A percentile compares a stretch with the other conserved stretches of the same genome.
Evolutionary conservation across 2,797 vertebrate genomes (phyloP).

Genomic region (Novumbra hubbsi): DNA sequence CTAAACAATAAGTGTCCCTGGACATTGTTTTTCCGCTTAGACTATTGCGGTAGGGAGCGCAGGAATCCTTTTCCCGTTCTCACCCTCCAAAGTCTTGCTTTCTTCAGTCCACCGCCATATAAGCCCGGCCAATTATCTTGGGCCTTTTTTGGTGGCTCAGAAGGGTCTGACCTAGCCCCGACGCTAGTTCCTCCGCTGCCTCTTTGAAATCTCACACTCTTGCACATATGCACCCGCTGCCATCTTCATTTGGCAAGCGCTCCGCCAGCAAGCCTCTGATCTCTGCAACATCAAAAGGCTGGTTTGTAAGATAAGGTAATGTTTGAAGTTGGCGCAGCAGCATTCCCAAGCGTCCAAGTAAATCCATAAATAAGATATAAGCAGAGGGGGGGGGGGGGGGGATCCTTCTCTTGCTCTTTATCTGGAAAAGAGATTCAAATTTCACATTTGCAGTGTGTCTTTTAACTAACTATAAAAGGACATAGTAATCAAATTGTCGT

Average conservation of each 20-base stretch:
- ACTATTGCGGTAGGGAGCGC: slow-evolving; percentile 27
- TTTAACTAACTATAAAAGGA: slow-evolving; percentile 71
- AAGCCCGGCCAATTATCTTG: slow-evolving; percentile 87
- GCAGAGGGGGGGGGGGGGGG: slow-evolving; percentile 67
- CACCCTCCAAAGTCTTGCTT: slow-evolving; percentile 46
- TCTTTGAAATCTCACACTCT: slow-evolving; percentile 87
- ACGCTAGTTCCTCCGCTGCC: slow-evolving; percentile 77
- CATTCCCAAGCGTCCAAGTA: slow-evolving; percentile 88
- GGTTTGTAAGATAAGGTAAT: slow-evolving; percentile 96
- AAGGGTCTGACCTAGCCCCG: slow-evolving; percentile 86
- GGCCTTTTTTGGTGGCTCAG: slow-evolving; percentile 77
- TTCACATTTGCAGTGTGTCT: slow-evolving; percentile 61
- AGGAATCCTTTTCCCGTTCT: slow-evolving; percentile 53
- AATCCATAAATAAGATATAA: slow-evolving; percentile 92
- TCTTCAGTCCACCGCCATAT: slow-evolving; percentile 84
- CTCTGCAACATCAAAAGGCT: slow-evolving; percentile 90
- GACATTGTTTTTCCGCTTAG: slow-evolving; percentile 60
- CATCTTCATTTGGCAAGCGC: slow-evolving; percentile 85
- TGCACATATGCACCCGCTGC: slow-evolving; percentile 75
- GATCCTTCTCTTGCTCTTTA: slow-evolving; percentile 69
- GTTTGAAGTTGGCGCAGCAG: slow-evolving; percentile 90
- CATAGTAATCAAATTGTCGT: slow-evolving; percentile 66
- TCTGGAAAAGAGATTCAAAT: slow-evolving; percentile 77
- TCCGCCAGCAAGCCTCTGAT: slow-evolving; percentile 85
- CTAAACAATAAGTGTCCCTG: slow-evolving; percentile 42